These are phyloP conservation scores for Pachydiplax longipennis DNA, from an alignment of 2,888 invertebrate genomes.

Conservation along the genomic window DNA sequence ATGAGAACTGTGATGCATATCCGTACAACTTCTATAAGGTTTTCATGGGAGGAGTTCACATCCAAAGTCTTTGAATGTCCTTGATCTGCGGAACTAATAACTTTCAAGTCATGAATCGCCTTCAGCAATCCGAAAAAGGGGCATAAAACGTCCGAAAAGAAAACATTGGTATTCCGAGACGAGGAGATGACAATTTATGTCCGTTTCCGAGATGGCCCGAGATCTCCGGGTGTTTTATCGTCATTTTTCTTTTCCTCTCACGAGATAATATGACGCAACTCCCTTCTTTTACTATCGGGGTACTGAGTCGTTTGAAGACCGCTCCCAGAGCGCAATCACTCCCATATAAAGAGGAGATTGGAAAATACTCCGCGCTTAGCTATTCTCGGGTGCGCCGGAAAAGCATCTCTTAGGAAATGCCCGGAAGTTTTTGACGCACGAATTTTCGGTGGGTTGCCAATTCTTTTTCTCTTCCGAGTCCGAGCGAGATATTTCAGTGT, in stretches of 20 bases:
- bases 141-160: background rate
- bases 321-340: background rate
- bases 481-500: too few species aligned
- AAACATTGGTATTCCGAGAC: background rate
- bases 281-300: background rate
- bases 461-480: too few species aligned
- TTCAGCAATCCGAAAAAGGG: background rate
- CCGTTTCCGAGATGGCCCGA: background rate
- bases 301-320: background rate
- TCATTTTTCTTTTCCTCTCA: background rate
- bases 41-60: background rate
- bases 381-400: background rate
- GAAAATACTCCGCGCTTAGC: background rate
- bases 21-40: too few species aligned
- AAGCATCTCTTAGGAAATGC: background rate
- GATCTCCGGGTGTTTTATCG: background rate
- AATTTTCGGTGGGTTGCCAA: background rate
- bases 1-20: too few species aligned
- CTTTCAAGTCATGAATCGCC: background rate
- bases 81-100: background rate
- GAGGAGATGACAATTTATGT: background rate
- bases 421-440: background rate
- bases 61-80: background rate
- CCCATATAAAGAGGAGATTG: too few species aligned
- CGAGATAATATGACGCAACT: background rate